Base-by-base conservation (phyloP, 2,113 vertebrate species). In the Lepus americanus region DNA sequence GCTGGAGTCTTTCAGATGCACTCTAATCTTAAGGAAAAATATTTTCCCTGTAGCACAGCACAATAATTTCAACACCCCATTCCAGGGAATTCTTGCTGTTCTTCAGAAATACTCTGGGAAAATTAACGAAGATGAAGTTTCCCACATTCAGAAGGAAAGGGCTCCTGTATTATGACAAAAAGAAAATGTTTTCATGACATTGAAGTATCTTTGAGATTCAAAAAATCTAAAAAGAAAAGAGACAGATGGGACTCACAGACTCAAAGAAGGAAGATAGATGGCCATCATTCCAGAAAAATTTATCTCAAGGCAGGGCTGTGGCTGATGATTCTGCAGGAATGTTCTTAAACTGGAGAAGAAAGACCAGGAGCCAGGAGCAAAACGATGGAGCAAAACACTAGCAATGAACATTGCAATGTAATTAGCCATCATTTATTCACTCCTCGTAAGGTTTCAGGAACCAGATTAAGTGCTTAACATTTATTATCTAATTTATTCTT, bases 221-320 rank as follows among this genome's bases (percentile, higher is more conserved):
- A 55, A 49, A 72, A 29, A 49, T 87, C 73, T 76, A 36, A 17
- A 86, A 76, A 22, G 51, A 82, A 92, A 95, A n/a, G 36, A 93
- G 29, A 64, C 78, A 88, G 82, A 17, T 59, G 20, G 31, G 10
- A 74, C 22, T 67, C 76, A 78, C 6, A 53, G 74, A 72, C 16
- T 86, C 53, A 3, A 29, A 94, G 80, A 76, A 61, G 19, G 31
- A 79, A 93, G 29, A 51, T 2, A 44, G 79, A 55, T 6, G 9
- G 25, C 17, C 14, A 25, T 25, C 7, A 9, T 51, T 89, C 73
- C 44, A 39, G 0, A 33, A 49, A 49, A 44, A 31, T 84, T 83
- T 55, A n/a, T 74, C 53, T 86, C 66, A 33, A 44, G 79, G 66
- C n/a, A 12, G 39, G n/a, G 86, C 3, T 10, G 14, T 19, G 31